Conservation (phyloP, 2,113 vertebrate genomes). For the Brachypteracias leptosomus region DNA sequence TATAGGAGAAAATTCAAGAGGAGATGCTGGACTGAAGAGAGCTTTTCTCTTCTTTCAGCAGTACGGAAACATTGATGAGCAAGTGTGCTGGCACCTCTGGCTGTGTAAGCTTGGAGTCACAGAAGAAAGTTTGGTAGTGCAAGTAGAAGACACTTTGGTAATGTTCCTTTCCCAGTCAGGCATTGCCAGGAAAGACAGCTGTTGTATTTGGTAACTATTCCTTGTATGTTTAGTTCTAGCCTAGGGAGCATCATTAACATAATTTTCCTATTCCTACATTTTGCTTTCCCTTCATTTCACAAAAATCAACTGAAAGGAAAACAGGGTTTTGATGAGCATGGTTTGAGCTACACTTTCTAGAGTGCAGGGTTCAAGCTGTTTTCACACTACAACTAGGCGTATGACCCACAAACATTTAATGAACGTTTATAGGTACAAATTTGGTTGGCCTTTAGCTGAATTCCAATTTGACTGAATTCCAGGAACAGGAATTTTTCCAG, state of each 20-base stretch:
- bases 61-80: not conserved
- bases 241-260: not conserved
- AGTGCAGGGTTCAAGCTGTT: not conserved
- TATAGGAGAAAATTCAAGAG: not conserved
- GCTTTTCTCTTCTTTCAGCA: not conserved
- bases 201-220: not conserved
- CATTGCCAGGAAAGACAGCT: conserved; percentile 3
- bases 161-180: not conserved
- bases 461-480: not conserved
- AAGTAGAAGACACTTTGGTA: not conserved
- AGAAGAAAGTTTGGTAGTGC: not conserved
- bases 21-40: not conserved
- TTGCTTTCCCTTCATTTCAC: not conserved
- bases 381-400: not conserved
- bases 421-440: not conserved
- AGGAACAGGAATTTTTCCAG: not conserved
- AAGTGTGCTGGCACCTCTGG: not conserved
- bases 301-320: not conserved
- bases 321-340: not conserved
- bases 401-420: not conserved
- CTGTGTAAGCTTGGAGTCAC: not conserved
- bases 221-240: not conserved
- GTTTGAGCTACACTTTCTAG: not conserved
- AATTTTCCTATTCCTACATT: not conserved
- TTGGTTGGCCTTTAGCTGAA: not conserved